Evolutionary conservation across 2,113 vertebrate species (phyloP).

Genomic region (Taurulus bubalis): DNA sequence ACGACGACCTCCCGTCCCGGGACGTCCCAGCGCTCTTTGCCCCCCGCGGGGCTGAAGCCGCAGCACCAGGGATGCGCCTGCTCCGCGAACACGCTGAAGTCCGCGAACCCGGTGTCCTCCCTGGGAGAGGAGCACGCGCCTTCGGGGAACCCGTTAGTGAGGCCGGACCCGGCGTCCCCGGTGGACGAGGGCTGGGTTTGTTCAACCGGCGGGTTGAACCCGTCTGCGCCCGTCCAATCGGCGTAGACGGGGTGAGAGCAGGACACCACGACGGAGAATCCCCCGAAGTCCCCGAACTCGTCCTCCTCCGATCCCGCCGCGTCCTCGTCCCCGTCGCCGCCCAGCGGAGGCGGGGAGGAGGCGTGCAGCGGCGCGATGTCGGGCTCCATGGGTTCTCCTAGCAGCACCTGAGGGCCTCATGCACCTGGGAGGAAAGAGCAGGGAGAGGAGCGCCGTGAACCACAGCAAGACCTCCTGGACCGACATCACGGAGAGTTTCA

Average conservation of each 20-base stretch:
- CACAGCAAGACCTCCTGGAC: no score
- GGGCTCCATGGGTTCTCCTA: constrained; percentile 90
- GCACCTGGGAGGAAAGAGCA: constrained; percentile 70
- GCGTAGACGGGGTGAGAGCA: constrained; percentile 83
- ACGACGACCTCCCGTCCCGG: constrained; percentile 34
- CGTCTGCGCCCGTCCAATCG: constrained; percentile 74
- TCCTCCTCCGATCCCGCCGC: constrained; percentile 87
- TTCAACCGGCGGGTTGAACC: constrained; percentile 70
- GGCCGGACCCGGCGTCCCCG: constrained; percentile 26
- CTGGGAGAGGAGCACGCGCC: constrained; percentile 58
- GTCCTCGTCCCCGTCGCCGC: constrained; percentile 73
- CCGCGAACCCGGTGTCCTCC: constrained; percentile 87
- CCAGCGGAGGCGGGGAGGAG: constrained; percentile 89
- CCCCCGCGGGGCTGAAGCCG: constrained; percentile 52
- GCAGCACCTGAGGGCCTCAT: constrained; percentile 77
- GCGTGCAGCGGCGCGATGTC: constrained; percentile 90
- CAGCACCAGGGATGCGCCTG: constrained; percentile 73
- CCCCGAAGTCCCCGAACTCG: constrained; percentile 92
- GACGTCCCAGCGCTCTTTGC: constrained; percentile 71
- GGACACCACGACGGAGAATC: constrained; percentile 84
- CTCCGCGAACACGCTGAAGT: constrained; percentile 87
- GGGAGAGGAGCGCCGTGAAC: not conserved
- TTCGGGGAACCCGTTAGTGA: constrained; percentile 85
- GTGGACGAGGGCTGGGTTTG: constrained; percentile 51
- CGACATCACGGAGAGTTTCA: no score